phyloP scores from a whole-genome alignment of 2,113 vertebrate species.

The Holacanthus passer region DNA sequence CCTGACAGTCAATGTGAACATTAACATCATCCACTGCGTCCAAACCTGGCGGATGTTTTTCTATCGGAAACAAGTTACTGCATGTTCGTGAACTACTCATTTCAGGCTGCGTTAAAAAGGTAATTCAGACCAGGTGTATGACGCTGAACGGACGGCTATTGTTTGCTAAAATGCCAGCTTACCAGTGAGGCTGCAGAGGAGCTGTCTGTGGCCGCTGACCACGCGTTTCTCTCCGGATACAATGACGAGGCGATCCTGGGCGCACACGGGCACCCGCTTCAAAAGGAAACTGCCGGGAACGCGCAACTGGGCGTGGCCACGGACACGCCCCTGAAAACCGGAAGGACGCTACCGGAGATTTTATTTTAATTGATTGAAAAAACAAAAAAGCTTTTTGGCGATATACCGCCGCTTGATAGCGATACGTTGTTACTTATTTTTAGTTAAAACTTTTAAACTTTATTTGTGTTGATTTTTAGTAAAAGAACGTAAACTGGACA shows the following conservation, averaged over 20 bases:
- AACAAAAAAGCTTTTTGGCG: too few relatives aligned
- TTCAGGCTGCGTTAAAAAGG: accelerated
- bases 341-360: slow-evolving; percentile 10
- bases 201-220: slow-evolving; percentile 63
- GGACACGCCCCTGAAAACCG: slow-evolving; percentile 60
- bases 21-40: too few relatives aligned
- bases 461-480: not conserved
- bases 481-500: not conserved
- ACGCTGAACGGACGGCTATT: not conserved
- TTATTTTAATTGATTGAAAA: not conserved
- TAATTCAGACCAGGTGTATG: not conserved
- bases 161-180: slow-evolving; percentile 51
- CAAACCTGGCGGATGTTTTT: too few relatives aligned
- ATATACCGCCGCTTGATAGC: too few relatives aligned
- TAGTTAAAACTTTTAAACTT: not conserved
- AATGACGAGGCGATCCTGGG: slow-evolving; percentile 71
- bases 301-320: slow-evolving; percentile 70
- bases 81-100: not conserved
- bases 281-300: slow-evolving; percentile 64
- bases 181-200: slow-evolving; percentile 56
- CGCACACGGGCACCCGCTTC: slow-evolving; percentile 30
- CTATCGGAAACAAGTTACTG: not conserved
- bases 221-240: slow-evolving; percentile 66
- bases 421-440: not conserved
- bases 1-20: not conserved